phyloP scores from a whole-genome alignment of 2,797 vertebrate species.

The Eulemur mongoz region DNA sequence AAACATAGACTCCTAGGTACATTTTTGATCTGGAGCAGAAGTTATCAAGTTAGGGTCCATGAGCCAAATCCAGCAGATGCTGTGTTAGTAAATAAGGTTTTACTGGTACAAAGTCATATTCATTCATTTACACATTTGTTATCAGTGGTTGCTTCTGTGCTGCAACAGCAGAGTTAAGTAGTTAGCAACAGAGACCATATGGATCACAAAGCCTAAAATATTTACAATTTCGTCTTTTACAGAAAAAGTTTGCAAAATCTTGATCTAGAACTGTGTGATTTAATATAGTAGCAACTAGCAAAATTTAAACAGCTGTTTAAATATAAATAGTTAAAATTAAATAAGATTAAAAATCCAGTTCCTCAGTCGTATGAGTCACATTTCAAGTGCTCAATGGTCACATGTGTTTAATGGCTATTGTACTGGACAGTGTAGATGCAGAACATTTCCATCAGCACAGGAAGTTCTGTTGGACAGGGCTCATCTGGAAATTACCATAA shows the following conservation, averaged over 20 bases:
- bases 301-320: background rate
- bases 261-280: background rate
- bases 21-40: background rate
- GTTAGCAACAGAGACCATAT: background rate
- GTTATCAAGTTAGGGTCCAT: background rate
- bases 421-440: background rate
- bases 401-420: background rate
- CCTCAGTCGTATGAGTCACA: background rate
- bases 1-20: background rate
- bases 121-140: background rate
- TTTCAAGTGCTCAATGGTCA: background rate
- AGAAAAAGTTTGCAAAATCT: background rate
- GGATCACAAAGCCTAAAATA: background rate
- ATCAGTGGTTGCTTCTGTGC: background rate
- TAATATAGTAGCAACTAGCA: background rate
- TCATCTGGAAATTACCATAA: background rate
- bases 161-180: background rate
- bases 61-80: background rate
- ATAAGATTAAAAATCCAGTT: background rate
- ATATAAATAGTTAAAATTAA: background rate
- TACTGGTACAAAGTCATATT: background rate
- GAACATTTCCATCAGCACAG: background rate
- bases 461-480: background rate
- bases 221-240: background rate
- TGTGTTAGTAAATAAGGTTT: background rate